Evolutionary conservation across 2,797 vertebrate genomes (phyloP).

Genomic region (Cacajao melanocephalus): DNA sequence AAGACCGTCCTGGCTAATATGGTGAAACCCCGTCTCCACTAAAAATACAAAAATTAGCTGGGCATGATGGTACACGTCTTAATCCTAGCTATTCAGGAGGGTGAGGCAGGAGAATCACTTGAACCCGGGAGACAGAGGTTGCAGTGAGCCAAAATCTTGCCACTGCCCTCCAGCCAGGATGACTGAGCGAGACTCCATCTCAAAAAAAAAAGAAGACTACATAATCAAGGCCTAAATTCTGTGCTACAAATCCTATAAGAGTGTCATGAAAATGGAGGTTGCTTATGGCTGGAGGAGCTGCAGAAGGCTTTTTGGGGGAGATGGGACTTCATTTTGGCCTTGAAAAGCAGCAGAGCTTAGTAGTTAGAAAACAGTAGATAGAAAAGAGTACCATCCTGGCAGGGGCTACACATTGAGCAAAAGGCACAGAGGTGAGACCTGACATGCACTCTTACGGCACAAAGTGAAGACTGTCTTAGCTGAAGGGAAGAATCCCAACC

Average conservation of each 20-base stretch:
- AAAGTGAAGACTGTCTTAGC: neutral
- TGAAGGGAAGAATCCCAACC: neutral
- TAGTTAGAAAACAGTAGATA: neutral
- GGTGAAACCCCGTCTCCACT: no score
- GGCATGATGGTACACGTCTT: no score
- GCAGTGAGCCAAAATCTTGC: no score
- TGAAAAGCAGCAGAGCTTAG: neutral
- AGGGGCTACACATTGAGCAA: neutral
- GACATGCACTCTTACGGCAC: accelerated
- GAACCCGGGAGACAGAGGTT: no score
- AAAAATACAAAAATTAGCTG: no score
- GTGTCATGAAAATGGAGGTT: accelerated
- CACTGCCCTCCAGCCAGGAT: no score
- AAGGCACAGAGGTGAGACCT: neutral
- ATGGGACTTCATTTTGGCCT: neutral
- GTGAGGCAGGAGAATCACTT: no score
- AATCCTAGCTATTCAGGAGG: no score
- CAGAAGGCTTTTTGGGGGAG: neutral
- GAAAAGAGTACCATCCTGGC: neutral
- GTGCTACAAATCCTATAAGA: neutral
- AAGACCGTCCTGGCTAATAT: no score
- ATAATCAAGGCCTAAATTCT: neutral
- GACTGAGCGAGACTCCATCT: no score
- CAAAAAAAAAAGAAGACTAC: neutral
- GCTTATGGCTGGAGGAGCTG: neutral